Evolutionary conservation across 2,888 invertebrate genomes (phyloP).

Genomic region (Polia nebulosa): DNA sequence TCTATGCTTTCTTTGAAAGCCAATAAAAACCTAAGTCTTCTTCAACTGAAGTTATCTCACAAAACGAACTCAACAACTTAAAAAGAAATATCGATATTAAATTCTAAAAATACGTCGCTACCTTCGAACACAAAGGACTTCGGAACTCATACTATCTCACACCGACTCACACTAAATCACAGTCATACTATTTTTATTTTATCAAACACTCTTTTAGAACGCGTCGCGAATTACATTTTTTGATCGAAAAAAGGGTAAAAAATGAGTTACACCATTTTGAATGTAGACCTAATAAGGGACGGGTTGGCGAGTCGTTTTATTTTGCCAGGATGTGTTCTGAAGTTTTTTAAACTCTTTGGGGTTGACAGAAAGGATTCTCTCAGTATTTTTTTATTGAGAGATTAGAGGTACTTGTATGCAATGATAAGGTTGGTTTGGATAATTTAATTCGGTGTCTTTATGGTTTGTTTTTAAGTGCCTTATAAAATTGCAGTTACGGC

Average conservation of each 20-base stretch:
- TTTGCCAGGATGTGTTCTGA: constrained; percentile 11
- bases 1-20: not conserved
- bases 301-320: constrained; percentile 5
- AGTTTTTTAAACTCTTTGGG: constrained; percentile 23
- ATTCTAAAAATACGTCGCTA: constrained; percentile 43
- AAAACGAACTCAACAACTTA: constrained; percentile 6
- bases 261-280: constrained; percentile 36
- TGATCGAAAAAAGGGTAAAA: constrained; percentile 23
- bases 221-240: constrained; percentile 51
- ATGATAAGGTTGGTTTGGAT: not conserved
- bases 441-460: not conserved
- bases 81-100: constrained; percentile 31
- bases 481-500: too few relatives aligned
- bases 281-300: constrained; percentile 47
- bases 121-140: constrained; percentile 37
- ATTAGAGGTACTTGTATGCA: not conserved
- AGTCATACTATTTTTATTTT: constrained; percentile 53
- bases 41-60: not conserved
- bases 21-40: not conserved
- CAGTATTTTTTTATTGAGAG: not conserved
- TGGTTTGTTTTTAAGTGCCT: not conserved
- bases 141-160: constrained; percentile 4
- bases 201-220: constrained; percentile 49
- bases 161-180: too few relatives aligned
- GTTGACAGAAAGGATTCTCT: not conserved